phyloP scores from a whole-genome alignment of 2,113 vertebrate genomes.

The Proteles cristata region DNA sequence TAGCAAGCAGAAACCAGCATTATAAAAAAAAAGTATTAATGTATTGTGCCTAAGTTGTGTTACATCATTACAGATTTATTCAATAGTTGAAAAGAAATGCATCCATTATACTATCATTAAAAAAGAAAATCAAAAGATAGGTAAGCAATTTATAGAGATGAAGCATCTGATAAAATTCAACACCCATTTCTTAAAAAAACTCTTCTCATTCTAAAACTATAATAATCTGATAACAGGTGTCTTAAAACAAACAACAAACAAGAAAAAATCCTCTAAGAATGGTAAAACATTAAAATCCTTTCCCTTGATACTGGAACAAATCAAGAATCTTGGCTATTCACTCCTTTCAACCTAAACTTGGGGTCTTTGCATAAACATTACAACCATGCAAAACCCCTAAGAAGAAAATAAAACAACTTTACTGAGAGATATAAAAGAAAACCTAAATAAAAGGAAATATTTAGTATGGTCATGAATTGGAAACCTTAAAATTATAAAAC shows the following conservation, averaged over 20 bases:
- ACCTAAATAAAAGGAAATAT: neutral
- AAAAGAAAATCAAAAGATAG: neutral
- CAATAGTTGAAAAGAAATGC: neutral
- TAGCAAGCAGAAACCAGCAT: neutral
- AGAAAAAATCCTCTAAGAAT: conserved; percentile 1
- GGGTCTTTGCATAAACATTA: neutral
- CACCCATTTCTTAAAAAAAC: neutral
- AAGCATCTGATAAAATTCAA: conserved; percentile 19
- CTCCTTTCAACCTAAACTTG: neutral
- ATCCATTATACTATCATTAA: neutral
- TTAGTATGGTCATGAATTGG: neutral
- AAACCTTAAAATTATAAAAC: conserved; percentile 28
- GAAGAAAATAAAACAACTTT: neutral
- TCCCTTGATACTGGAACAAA: neutral
- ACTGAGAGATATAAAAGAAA: neutral
- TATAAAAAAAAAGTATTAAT: neutral
- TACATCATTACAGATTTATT: neutral
- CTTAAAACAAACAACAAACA: neutral
- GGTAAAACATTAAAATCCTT: neutral
- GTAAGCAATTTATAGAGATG: neutral
- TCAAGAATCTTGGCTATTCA: conserved; percentile 20
- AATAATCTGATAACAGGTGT: neutral
- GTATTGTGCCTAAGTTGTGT: neutral
- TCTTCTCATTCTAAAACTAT: neutral
- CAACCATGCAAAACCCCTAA: neutral